Conservation (phyloP, 2,888 invertebrate genomes). For the Hyposoter dolosus region DNA sequence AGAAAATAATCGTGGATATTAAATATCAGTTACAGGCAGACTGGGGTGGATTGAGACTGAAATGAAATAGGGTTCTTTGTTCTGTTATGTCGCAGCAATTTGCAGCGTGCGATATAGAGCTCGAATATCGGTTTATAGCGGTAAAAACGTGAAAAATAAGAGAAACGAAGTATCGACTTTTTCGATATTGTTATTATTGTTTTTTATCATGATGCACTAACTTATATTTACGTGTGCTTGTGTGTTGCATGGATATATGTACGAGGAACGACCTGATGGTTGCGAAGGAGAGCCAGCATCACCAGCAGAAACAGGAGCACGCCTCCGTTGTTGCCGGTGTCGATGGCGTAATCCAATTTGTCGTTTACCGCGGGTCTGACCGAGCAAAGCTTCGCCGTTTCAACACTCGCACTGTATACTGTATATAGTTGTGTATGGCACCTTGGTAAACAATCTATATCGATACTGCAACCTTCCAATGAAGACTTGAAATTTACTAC, state of each 20-base stretch:
- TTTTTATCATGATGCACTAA: slow-evolving; percentile 40
- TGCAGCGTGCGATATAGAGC: slow-evolving; percentile 27
- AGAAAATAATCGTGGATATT: slow-evolving; percentile 59
- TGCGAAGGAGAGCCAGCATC: slow-evolving; percentile 44
- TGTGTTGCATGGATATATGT: neutral
- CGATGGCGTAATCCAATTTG: slow-evolving; percentile 78
- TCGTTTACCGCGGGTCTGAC: slow-evolving; percentile 71
- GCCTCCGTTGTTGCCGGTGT: slow-evolving; percentile 67
- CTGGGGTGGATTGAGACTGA: neutral
- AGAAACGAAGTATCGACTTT: slow-evolving; percentile 56
- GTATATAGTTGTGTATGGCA: slow-evolving; percentile 35
- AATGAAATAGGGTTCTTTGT: slow-evolving; percentile 12
- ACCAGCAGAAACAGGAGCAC: slow-evolving; percentile 43
- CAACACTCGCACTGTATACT: slow-evolving; percentile 39
- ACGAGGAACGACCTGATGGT: slow-evolving; percentile 25
- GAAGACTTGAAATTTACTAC: slow-evolving; percentile 62
- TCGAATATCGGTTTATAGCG: slow-evolving; percentile 46
- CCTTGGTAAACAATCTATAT: slow-evolving; percentile 42
- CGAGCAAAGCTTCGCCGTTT: slow-evolving; percentile 64
- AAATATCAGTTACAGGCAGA: slow-evolving; percentile 52
- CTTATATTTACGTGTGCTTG: neutral
- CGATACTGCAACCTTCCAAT: slow-evolving; percentile 15
- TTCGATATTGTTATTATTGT: slow-evolving; percentile 60
- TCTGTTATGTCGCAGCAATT: slow-evolving; percentile 45
- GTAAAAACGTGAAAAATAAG: slow-evolving; percentile 56